A percentile compares a stretch with the other conserved stretches of the same genome.
phyloP scores from a whole-genome alignment of 1,140 invertebrate species.

The Formica exsecta region DNA sequence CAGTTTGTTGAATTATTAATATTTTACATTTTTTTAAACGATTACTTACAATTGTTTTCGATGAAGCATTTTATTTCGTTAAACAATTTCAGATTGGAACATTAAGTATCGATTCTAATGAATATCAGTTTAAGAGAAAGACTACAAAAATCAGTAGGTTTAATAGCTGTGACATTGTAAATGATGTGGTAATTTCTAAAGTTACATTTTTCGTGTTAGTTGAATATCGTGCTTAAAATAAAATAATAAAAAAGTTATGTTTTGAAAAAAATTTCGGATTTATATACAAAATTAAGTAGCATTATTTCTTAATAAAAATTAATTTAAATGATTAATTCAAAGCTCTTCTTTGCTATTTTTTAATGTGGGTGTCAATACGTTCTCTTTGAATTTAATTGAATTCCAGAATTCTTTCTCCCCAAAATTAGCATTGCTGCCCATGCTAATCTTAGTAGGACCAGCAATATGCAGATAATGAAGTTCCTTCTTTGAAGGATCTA shows the following conservation, averaged over 20 bases:
- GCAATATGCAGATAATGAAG: slow-evolving; percentile 87
- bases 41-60: slow-evolving; percentile 3
- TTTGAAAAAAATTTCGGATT: not conserved
- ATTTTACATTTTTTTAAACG: not conserved
- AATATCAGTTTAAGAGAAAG: slow-evolving; percentile 64
- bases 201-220: not conserved
- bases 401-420: slow-evolving; percentile 88
- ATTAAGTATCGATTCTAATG: slow-evolving; percentile 35
- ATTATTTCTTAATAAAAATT: not conserved
- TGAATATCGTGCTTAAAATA: not conserved
- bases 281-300: not conserved
- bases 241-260: not conserved
- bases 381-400: slow-evolving; percentile 87
- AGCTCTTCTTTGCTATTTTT: slow-evolving; percentile 41
- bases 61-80: slow-evolving; percentile 19
- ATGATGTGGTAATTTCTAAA: slow-evolving; percentile 65
- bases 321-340: slow-evolving; percentile 3
- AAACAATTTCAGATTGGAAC: slow-evolving; percentile 70
- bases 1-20: not conserved
- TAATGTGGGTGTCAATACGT: slow-evolving; percentile 70
- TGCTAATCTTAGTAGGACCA: slow-evolving; percentile 82
- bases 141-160: slow-evolving; percentile 70
- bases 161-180: slow-evolving; percentile 58
- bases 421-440: slow-evolving; percentile 85
- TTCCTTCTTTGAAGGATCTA: slow-evolving; percentile 81